A percentile compares a stretch with the other conserved stretches of the same genome.
Evolutionary conservation across 1,140 invertebrate genomes (phyloP).

Genomic region (Akabosia matsudoensis): DNA sequence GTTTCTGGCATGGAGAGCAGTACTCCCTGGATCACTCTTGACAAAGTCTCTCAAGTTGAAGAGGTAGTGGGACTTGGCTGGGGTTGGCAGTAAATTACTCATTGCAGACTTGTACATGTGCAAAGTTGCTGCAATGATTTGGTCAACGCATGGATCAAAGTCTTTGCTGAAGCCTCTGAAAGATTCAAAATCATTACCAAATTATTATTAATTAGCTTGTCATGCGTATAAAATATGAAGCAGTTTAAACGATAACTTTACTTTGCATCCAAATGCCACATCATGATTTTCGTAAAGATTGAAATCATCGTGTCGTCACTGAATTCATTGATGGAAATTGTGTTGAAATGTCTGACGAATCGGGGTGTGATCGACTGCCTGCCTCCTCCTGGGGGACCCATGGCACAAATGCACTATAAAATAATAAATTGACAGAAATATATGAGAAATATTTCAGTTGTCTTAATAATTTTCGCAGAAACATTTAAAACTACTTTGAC

Average conservation of each 20-base stretch:
- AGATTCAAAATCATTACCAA: conserved; percentile 35
- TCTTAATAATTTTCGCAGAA: background rate
- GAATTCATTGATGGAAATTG: conserved; percentile 85
- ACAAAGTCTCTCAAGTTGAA: conserved; percentile 95
- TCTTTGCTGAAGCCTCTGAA: conserved; percentile 87
- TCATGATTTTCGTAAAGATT: conserved; percentile 86
- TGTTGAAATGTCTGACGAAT: conserved; percentile 86
- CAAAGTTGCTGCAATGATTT: conserved; percentile 81
- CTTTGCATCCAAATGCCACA: conserved; percentile 91
- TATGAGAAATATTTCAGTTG: background rate
- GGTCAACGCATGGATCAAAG: conserved; percentile 87
- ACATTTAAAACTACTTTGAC: background rate
- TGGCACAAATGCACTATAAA: conserved; percentile 72
- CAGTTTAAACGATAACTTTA: conserved; percentile 52
- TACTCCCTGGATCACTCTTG: conserved; percentile 86
- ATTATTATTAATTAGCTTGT: too few species aligned
- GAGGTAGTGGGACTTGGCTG: conserved; percentile 86
- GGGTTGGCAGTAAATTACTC: conserved; percentile 78
- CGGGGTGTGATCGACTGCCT: conserved; percentile 79
- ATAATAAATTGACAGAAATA: conserved; percentile 27
- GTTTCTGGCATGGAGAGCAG: conserved; percentile 87
- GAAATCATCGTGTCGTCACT: conserved; percentile 75
- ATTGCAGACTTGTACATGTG: conserved; percentile 82
- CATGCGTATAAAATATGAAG: background rate
- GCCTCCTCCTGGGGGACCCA: conserved; percentile 80